phyloP scores from a whole-genome alignment of 2,113 vertebrate genomes.

The Sminthopsis crassicaudata region DNA sequence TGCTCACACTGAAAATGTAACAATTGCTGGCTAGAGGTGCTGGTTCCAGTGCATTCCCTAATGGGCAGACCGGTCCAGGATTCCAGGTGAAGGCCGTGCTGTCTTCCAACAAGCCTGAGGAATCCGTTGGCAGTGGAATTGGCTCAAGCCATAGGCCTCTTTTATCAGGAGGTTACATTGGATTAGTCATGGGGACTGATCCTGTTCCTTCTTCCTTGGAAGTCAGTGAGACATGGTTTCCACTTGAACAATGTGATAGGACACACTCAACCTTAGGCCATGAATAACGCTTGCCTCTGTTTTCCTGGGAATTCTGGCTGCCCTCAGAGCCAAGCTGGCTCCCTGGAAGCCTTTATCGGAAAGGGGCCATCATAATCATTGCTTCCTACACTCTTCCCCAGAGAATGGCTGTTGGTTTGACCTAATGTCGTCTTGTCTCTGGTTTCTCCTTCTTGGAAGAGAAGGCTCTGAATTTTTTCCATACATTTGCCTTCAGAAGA shows the following conservation, averaged over 20 bases:
- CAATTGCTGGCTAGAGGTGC: background rate
- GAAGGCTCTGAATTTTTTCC: background rate
- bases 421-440: background rate
- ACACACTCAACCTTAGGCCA: background rate
- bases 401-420: background rate
- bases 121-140: conserved; percentile 4
- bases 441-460: background rate
- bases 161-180: background rate
- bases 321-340: background rate
- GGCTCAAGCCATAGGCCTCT: background rate
- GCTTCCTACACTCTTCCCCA: background rate
- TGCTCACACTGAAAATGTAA: background rate
- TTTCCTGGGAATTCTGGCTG: background rate
- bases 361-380: background rate
- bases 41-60: background rate
- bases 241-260: background rate
- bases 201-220: background rate
- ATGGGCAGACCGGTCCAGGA: background rate
- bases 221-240: background rate
- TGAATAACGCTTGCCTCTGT: background rate
- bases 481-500: background rate
- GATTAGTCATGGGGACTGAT: background rate
- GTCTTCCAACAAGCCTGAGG: background rate
- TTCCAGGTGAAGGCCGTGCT: background rate
- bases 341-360: background rate